phyloP scores from a whole-genome alignment of 1,140 invertebrate species.

The Globodera rostochiensis region DNA sequence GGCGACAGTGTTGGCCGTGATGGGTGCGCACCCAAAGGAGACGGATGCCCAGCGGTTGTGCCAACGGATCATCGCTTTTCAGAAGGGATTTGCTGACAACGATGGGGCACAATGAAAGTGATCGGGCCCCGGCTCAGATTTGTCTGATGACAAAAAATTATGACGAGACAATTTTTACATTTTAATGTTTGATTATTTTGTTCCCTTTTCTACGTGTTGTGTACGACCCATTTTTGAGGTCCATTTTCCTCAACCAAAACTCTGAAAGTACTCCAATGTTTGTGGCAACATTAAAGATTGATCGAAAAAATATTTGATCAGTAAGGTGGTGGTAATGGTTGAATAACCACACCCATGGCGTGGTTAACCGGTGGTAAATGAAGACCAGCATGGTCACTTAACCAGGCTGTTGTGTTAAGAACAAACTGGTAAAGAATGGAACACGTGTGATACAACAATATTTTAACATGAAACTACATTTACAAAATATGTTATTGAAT shows the following conservation, averaged over 20 bases:
- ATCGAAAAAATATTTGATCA: too few relatives aligned
- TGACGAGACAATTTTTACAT: neutral
- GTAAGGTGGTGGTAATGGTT: too few relatives aligned
- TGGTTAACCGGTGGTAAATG: too few relatives aligned
- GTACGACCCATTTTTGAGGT: conserved; percentile 20
- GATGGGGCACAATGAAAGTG: neutral
- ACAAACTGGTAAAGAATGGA: too few relatives aligned
- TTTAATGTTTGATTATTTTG: neutral
- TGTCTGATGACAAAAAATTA: neutral
- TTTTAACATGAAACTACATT: too few relatives aligned
- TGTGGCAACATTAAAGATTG: neutral
- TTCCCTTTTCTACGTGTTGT: neutral
- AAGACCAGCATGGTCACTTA: too few relatives aligned
- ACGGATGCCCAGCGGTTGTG: conserved; percentile 54
- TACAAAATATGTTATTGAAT: too few relatives aligned
- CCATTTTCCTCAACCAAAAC: neutral
- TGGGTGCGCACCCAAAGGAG: conserved; percentile 57
- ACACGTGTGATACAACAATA: too few relatives aligned
- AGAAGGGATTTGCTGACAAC: conserved; percentile 42
- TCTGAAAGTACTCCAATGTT: neutral
- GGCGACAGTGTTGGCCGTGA: conserved; percentile 51
- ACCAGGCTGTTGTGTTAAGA: too few relatives aligned
- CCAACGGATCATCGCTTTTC: conserved; percentile 54
- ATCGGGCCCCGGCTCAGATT: too few relatives aligned
- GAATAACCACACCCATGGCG: too few relatives aligned